These are phyloP conservation scores for Hydrozoanthus tunicans DNA, from an alignment of 64 coral and sea anemone species.

Conservation along the genomic window DNA sequence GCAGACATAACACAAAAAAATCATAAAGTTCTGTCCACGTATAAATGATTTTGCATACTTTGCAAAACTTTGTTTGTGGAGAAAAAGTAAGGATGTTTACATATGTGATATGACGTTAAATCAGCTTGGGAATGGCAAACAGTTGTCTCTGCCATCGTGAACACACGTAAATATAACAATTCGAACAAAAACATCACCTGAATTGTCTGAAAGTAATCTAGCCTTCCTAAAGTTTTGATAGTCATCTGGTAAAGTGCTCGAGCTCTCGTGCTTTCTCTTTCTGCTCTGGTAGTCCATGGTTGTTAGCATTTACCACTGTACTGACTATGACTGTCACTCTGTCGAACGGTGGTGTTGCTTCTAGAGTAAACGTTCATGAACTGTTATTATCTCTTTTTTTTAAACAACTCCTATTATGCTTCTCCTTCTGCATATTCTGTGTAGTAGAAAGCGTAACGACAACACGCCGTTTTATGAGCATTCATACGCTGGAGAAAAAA, in stretches of 20 bases:
- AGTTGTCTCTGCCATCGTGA: not conserved
- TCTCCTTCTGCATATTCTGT: not conserved
- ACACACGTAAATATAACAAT: not conserved
- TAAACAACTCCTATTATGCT: not conserved
- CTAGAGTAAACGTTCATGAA: not conserved
- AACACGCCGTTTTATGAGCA: not conserved
- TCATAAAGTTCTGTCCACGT: not conserved
- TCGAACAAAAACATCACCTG: not conserved
- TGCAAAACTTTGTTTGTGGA: not conserved
- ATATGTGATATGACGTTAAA: not conserved
- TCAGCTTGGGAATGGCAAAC: not conserved
- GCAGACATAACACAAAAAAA: not conserved
- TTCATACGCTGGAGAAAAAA: not conserved
- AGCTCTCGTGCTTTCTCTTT: conserved; percentile 26
- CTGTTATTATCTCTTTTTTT: not conserved
- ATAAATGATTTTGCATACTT: not conserved
- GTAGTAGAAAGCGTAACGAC: not conserved
- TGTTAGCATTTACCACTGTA: not conserved
- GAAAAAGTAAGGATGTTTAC: not conserved
- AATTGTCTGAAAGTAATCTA: conserved; percentile 34
- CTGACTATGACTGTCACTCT: not conserved
- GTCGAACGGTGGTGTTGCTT: not conserved
- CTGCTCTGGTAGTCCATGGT: conserved; percentile 2
- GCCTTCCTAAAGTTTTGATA: conserved; percentile 24
- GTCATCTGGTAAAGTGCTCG: conserved; percentile 18